A percentile compares a stretch with the other conserved stretches of the same genome.
Evolutionary conservation across 2,113 vertebrate genomes (phyloP).

Genomic region (Heterotis niloticus): DNA sequence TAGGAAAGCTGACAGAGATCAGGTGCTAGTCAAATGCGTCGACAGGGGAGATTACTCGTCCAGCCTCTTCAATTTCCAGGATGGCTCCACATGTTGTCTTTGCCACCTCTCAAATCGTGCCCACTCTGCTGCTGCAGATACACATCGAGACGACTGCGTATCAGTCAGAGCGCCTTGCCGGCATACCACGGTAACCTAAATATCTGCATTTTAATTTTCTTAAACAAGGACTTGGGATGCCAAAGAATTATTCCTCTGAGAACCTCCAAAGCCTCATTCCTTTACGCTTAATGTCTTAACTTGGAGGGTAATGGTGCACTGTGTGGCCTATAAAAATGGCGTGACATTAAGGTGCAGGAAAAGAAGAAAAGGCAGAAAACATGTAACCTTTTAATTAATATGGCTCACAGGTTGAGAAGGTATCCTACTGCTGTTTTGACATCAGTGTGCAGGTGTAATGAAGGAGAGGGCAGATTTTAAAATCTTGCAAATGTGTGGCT

Average conservation of each 20-base stretch:
- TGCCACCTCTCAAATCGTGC: conserved; percentile 8
- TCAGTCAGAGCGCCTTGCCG: conserved; percentile 38
- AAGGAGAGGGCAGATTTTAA: not conserved
- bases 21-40: not conserved
- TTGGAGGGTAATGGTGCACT: not conserved
- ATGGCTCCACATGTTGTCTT: not conserved
- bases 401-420: not conserved
- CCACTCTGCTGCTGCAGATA: not conserved
- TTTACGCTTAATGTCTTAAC: not conserved
- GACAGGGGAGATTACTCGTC: not conserved
- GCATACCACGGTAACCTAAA: too few species aligned
- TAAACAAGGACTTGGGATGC: too few species aligned
- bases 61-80: not conserved
- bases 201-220: too few species aligned
- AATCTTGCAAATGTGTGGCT: not conserved
- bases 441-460: not conserved
- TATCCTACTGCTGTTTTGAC: not conserved
- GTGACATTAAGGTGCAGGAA: not conserved
- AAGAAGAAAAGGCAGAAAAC: conserved; percentile 12
- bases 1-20: not conserved
- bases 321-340: conserved; percentile 15
- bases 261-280: not conserved
- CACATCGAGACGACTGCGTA: conserved; percentile 34
- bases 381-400: conserved; percentile 36
- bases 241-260: too few species aligned